These are phyloP conservation scores for Pseudoatta argentina DNA, from an alignment of 1,140 invertebrate genomes.

Conservation along the genomic window DNA sequence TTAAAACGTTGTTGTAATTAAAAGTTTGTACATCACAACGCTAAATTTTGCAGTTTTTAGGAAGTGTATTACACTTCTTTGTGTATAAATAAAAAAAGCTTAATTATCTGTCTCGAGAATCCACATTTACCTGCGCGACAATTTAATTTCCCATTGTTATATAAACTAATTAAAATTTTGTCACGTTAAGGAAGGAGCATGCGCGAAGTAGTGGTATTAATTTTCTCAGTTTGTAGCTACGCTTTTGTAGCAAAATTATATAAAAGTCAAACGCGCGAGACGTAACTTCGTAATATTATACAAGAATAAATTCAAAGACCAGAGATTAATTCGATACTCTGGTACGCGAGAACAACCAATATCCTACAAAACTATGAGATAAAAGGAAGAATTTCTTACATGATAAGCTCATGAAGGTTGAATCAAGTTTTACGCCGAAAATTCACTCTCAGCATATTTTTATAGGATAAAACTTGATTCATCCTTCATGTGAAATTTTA, in stretches of 20 bases:
- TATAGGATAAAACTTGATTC: slow-evolving; percentile 1
- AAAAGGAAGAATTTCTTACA: slow-evolving; percentile 19
- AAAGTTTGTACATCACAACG: slow-evolving; percentile 27
- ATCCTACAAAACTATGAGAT: slow-evolving; percentile 3
- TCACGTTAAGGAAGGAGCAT: slow-evolving; percentile 57
- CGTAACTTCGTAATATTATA: slow-evolving; percentile 56
- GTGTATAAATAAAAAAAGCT: slow-evolving; percentile 39
- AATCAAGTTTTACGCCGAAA: slow-evolving; percentile 28
- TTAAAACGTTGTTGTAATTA: slow-evolving; percentile 24
- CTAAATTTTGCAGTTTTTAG: neutral
- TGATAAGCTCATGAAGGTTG: slow-evolving; percentile 28
- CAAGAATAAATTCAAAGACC: slow-evolving; percentile 49
- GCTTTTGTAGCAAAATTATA: slow-evolving; percentile 55
- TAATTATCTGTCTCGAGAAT: slow-evolving; percentile 57
- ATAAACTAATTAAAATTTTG: slow-evolving; percentile 63
- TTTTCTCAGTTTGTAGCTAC: slow-evolving; percentile 48
- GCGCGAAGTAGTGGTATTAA: slow-evolving; percentile 52
- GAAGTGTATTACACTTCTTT: neutral
- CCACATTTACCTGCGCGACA: slow-evolving; percentile 42
- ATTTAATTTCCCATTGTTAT: slow-evolving; percentile 62
- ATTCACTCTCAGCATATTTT: slow-evolving; percentile 36
- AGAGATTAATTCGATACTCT: slow-evolving; percentile 54
- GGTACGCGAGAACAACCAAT: slow-evolving; percentile 19
- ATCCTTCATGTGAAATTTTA: neutral
- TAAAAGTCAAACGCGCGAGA: slow-evolving; percentile 60